Evolutionary conservation across 1,140 invertebrate species (phyloP), one percentile per base, ranked within the genome.

Genomic region (Chelonus insularis): DNA sequence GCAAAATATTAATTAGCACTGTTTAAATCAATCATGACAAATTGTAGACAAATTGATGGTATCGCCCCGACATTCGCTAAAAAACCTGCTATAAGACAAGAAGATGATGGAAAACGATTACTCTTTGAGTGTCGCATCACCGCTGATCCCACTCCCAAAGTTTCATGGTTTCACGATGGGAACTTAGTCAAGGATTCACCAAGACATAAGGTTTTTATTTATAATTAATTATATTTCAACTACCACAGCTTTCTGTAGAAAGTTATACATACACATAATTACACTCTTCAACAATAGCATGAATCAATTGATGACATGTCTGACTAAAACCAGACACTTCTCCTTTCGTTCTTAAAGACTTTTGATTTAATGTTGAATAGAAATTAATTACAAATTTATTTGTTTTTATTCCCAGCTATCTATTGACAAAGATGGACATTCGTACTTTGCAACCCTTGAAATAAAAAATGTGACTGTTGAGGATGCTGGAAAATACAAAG

Each of bases 401-500:
- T 12, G n/a, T n/a, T 9, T 58, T 20, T 58, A 61, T 70, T 69
- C 63, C 64, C 82, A 96, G 93, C 80, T 95, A 72, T 88, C 85
- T 72, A 87, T 95, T 69, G 89, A 91, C 73, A 94, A 94, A 82
- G 94, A 96, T 81, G 92, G 92, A 59, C 92, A 95, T 79, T 93
- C 92, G 69, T 97, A 95, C 84, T 91, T 94, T 84, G 92, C 93
- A 68, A 91, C 91, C 50, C 84, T 97, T 78, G 91, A 95, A 84
- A 94, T 97, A 76, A 88, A 89, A 84, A 93, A 95, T 82, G 94
- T 97, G 64, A 95, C 93, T 58, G 93, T 96, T 72, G 93, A 96
- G 86, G 95, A 97, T 87, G 94, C 94, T 83, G 95, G 94, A 71
- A 97, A 97, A 86, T 97, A 97, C 82, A 93, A 95, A 85, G 94